A percentile compares a stretch with the other conserved stretches of the same genome.
Evolutionary conservation across 2,797 vertebrate species (phyloP).

Genomic region (Fundulus diaphanus): DNA sequence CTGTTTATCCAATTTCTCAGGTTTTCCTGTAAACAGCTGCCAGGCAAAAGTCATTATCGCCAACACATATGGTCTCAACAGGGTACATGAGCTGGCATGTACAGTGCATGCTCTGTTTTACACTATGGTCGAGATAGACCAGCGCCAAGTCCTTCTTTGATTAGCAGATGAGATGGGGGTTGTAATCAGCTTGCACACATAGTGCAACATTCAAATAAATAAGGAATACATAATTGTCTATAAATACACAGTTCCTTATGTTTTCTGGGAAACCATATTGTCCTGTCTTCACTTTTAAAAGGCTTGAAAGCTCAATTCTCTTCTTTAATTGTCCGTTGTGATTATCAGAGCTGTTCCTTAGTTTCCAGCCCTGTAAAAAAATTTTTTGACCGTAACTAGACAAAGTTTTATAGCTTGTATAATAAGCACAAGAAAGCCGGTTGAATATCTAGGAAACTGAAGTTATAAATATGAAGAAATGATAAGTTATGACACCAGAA

Average conservation of each 20-base stretch:
- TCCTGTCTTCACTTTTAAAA: neutral
- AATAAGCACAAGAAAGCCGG: too few relatives aligned
- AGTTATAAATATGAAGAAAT: too few relatives aligned
- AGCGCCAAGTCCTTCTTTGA: constrained; percentile 17
- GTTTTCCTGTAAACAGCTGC: too few relatives aligned
- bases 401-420: too few relatives aligned
- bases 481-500: too few relatives aligned
- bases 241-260: neutral
- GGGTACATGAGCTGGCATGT: constrained; percentile 44
- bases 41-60: neutral
- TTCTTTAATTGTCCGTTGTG: neutral
- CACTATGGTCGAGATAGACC: constrained; percentile 17
- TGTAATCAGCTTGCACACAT: constrained; percentile 49
- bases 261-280: neutral
- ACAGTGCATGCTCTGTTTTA: constrained; percentile 43
- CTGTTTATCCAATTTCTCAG: too few relatives aligned
- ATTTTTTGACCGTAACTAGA: too few relatives aligned
- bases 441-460: too few relatives aligned
- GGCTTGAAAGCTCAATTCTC: neutral
- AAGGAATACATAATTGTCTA: neutral
- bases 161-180: constrained; percentile 33
- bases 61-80: constrained; percentile 2
- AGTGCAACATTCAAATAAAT: constrained; percentile 59
- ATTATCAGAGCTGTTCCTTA: neutral
- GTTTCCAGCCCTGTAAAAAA: too few relatives aligned